Base-by-base conservation (phyloP, 1,140 invertebrate species). In the Vanessa tameamea region DNA sequence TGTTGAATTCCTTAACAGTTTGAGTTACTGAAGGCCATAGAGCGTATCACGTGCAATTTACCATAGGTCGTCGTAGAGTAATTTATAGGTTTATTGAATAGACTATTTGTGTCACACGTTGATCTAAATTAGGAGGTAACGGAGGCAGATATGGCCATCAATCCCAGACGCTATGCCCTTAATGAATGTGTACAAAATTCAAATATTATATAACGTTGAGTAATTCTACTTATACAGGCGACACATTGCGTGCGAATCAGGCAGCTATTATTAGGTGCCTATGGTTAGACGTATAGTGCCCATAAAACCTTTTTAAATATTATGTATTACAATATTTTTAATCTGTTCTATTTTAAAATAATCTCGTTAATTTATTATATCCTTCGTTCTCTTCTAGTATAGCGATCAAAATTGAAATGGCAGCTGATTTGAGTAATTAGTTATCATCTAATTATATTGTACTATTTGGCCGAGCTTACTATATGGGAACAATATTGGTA, bases 401-500 rank as follows among this genome's bases (percentile, higher is more conserved):
- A 67, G 57, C 55, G 20, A 26, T 65, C 69, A 75, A 81, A 82
- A 82, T 84, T 85, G 13, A 79, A 84, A 87, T 76, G 88, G 90
- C 90, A 92, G 89, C 90, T 92, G 73, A 72, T 81, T 82, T 79
- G 74, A 48, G 14, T 64, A 7, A 37, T 61, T 66, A 68, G 23
- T 16, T 76, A 51, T 66, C 47, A 57, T 47, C 26, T 65, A 57
- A 63, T 59, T 71, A n/a, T 69, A n/a, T n/a, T n/a, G n/a, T n/a
- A 75, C 59, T 79, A 50, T 90, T 90, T 87, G 87, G 89, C 86
- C 83, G 89, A 90, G 87, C 88, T 91, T 92, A 92, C 80, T 84
- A 80, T 82, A 85, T 89, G 90, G 90, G 90, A 92, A 90, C 90
- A 92, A 92, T 90, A 86, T 89, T 87, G 88, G 84, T 83, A 80